Evolutionary conservation across 2,888 invertebrate genomes (phyloP).

Genomic region (Neoascia interrupta): DNA sequence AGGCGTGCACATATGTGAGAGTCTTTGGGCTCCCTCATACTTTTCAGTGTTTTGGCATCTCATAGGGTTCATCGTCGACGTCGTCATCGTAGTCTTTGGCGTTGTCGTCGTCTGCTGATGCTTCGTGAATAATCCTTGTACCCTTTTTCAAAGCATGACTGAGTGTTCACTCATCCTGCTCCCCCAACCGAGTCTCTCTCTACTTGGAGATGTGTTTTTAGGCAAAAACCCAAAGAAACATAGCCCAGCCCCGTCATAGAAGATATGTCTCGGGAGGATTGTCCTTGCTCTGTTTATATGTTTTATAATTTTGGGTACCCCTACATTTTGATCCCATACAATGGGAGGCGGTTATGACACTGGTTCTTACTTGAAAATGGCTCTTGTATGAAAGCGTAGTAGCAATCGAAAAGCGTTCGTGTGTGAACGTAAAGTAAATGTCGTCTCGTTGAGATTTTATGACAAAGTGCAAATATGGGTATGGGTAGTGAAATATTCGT

Average conservation of each 20-base stretch:
- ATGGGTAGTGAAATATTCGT: too few species aligned
- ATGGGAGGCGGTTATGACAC: conserved; percentile 37
- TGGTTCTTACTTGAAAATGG: conserved; percentile 41
- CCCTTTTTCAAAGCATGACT: conserved; percentile 38
- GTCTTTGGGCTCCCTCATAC: conserved; percentile 35
- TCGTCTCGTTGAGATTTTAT: too few species aligned
- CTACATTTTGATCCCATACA: conserved; percentile 25
- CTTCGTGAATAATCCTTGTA: conserved; percentile 27
- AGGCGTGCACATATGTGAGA: conserved; percentile 40
- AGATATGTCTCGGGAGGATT: conserved; percentile 17
- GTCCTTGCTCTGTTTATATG: conserved; percentile 53
- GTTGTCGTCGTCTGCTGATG: conserved; percentile 10
- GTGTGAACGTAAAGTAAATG: too few species aligned
- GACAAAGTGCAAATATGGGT: too few species aligned
- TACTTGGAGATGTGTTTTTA: conserved; percentile 30
- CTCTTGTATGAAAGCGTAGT: conserved; percentile 38
- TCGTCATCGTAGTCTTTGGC: conserved; percentile 14
- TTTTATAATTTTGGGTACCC: conserved; percentile 60
- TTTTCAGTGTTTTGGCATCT: conserved; percentile 52
- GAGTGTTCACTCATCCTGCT: conserved; percentile 49
- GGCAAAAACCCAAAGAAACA: conserved; percentile 11
- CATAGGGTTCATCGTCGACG: conserved; percentile 31
- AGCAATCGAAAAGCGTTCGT: conserved; percentile 60
- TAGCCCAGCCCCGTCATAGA: too few species aligned
- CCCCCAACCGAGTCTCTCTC: neutral